Evolutionary conservation across 2,888 invertebrate genomes (phyloP), one percentile per base, ranked within the genome.

Genomic region (Chelonus formosanus): DNA sequence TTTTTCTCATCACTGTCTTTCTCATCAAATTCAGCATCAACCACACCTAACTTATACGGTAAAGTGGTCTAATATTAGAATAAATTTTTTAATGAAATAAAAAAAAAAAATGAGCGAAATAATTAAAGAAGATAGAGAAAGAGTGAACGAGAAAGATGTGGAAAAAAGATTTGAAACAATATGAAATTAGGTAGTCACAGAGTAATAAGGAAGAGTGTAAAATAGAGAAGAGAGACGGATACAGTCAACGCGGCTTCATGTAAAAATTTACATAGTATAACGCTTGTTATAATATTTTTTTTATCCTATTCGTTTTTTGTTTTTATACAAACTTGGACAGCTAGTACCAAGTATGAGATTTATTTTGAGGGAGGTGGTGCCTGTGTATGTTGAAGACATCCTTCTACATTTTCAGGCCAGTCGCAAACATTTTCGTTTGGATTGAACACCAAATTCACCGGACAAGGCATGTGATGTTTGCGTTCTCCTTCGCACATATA

Each of bases 401-500:
- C 93, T 82, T 94, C 95, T 0, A 96, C 96, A 79, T 96, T 96
- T 80, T 96, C 96, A 0, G 96, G 95, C 96, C 96, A 96, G 85
- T 97, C 97, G 82, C 96, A 97, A 6, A 97, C 96, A 80, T 95
- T 96, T 80, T 96, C 94, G 77, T 94, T 93, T 48, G 91, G 91
- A 84, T 97, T 96, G 86, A 96, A 97, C 8, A 96, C 96, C 68
- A 97, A 88, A 85, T 96, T 95, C 59, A 91, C 90, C 5, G 96
- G 96, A 81, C 96, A 97, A 54, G 96, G 96, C 96, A 96, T 96
- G 86, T 96, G 96, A 81, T 96, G 96, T 82, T 95, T 95, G 62
- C 96, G 88, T 82, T 96, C 96, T 43, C 96, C 96, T 85, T 96
- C 96, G 81, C 96, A 97, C 96, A 96, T 96, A 86, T 94, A 96